A percentile compares a stretch with the other conserved stretches of the same genome.
Evolutionary conservation across 2,888 invertebrate genomes (phyloP).

Genomic region (Panzeria rudis): DNA sequence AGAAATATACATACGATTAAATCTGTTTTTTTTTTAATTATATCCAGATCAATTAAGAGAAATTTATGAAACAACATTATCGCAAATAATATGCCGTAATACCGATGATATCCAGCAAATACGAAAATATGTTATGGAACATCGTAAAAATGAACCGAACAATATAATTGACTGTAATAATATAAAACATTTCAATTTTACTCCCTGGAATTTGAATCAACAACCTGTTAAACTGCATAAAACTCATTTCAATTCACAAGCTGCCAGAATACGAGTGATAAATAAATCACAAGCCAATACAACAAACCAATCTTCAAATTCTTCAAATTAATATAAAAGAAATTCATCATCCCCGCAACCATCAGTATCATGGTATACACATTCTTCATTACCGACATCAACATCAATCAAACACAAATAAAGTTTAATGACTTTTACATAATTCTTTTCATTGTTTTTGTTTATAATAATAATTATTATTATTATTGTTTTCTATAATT

Average conservation of each 20-base stretch:
- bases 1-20: not conserved
- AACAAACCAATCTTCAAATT: slow-evolving; percentile 37
- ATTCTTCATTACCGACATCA: slow-evolving; percentile 24
- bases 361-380: not conserved
- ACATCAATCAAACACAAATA: slow-evolving; percentile 64
- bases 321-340: slow-evolving; percentile 23
- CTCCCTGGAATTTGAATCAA: slow-evolving; percentile 84
- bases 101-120: slow-evolving; percentile 87
- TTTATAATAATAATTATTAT: slow-evolving; percentile 9
- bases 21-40: not conserved
- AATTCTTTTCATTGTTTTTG: slow-evolving; percentile 31
- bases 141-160: slow-evolving; percentile 85
- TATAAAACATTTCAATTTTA: slow-evolving; percentile 86
- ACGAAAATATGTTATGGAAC: slow-evolving; percentile 89
- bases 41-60: slow-evolving; percentile 89
- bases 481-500: slow-evolving; percentile 14
- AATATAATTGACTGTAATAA: slow-evolving; percentile 87
- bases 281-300: slow-evolving; percentile 31
- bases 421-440: slow-evolving; percentile 63
- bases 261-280: slow-evolving; percentile 76
- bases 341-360: not conserved
- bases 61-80: slow-evolving; percentile 90
- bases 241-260: slow-evolving; percentile 72
- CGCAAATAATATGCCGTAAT: slow-evolving; percentile 91
- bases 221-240: slow-evolving; percentile 74